Evolutionary conservation across 1,140 invertebrate genomes (phyloP), one percentile per base, ranked within the genome.

Genomic region (Bombus difficillimus): DNA sequence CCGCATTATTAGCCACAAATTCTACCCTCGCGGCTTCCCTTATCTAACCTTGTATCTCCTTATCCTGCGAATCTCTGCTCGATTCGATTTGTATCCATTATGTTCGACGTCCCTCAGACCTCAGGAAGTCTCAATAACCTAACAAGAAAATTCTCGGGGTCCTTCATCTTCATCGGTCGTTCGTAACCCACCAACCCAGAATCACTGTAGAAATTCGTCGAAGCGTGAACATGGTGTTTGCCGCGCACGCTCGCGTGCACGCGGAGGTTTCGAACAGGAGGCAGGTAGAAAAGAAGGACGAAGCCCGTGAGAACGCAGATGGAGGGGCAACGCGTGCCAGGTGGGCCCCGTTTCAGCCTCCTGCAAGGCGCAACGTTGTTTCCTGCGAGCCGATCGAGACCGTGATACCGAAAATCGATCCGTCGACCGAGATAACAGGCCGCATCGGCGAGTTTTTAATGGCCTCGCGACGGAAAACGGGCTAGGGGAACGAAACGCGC

Each of bases 291-390:
- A 28, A 28, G 41, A 41, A 32, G 28, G 47, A 77, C 73, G 25
- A 32, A 41, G 68, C 66, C 77, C 68, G 84, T 87, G 89, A 88
- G 87, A 87, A 88, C 71, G 89, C 88, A 88, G 89, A 90, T 88
- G 82, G 88, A 69, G 74, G 66, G 64, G 28, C 43, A 76, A 72
- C 89, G 89, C 89, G 89, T 90, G 89, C 89, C 89, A 90, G 89
- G 88, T 90, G 89, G 77, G 84, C 76, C 10, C n/a, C 8, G 25
- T 22, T 32, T 37, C 59, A 22, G 47, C 25, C 68, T 68, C 34
- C 57, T 89, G 68, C 76, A n/a, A n/a, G 75, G 74, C 66, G 57
- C 69, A 68, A 82, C 73, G 80, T 71, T 66, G 72, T 85, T 87
- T 62, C 74, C 89, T 59, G 34, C 71, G 71, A 66, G 66, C 32